phyloP scores from a whole-genome alignment of 2,113 vertebrate genomes.

The Antechinus stuartii region DNA sequence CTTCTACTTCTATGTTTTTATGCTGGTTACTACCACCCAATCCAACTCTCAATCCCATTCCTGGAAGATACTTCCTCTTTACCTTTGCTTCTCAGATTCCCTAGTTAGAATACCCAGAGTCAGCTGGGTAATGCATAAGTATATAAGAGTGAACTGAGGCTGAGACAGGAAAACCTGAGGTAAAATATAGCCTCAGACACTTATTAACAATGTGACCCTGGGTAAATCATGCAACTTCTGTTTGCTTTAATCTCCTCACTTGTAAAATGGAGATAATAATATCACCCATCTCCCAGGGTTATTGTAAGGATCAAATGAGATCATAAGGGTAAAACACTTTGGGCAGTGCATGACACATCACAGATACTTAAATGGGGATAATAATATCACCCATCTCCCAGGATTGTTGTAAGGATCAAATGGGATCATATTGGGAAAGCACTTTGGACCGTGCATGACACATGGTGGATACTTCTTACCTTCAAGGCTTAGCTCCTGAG shows the following conservation, averaged over 20 bases:
- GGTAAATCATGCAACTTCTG: background rate
- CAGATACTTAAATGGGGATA: background rate
- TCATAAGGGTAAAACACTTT: no score
- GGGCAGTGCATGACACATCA: no score
- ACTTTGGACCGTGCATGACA: no score
- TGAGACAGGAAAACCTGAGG: background rate
- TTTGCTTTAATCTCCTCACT: background rate
- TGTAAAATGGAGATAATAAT: background rate
- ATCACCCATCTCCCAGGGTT: background rate
- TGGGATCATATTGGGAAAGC: no score
- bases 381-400: background rate
- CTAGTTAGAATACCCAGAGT: background rate
- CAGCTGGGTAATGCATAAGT: background rate
- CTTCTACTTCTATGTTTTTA: no score
- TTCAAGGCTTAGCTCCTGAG: background rate
- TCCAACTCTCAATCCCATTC: no score
- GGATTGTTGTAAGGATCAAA: background rate
- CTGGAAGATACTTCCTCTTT: no score
- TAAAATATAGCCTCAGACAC: background rate
- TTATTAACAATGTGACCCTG: background rate
- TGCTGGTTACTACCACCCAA: no score
- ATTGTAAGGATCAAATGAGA: background rate
- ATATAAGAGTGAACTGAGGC: background rate
- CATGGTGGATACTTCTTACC: background rate
- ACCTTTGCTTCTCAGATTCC: no score